Evolutionary conservation across 2,113 vertebrate species (phyloP), one percentile per base, ranked within the genome.

Genomic region (Xenopus borealis): DNA sequence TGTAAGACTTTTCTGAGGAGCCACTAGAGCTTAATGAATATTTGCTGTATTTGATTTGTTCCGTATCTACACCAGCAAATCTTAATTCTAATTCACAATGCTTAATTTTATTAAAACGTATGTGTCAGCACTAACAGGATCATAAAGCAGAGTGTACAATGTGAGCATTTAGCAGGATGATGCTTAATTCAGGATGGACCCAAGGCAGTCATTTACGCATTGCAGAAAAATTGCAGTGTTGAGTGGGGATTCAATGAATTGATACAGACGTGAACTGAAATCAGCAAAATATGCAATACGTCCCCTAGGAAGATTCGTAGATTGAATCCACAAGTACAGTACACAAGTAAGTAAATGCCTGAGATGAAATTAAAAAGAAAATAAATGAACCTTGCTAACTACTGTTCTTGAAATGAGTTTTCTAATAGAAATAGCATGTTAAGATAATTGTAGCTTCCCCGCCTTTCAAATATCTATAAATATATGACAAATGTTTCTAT

Each of bases 161-260:
- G 18, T n/a, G 30, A 67, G 53, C 64, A 40, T 33, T 69, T 58
- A 61, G 57, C 40, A 58, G 62, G 16, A 59, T 67, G 23, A 68
- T 58, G 45, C 16, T 10, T 61, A 12, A 68, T 75, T 75, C 66
- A 8, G 50, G 23, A 62, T 52, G 67, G 59, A 62, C 65, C 64
- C 64, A 75, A 68, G 45, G 66, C 19, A 67, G 23, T 58, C 53
- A 61, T 75, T 68, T 68, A 61, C 10, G 46, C 23, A 40, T 61
- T n/a, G 64, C 53, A 18, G 72, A 75, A 75, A 75, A 68, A 68
- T 75, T 75, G 65, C 72, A 62, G 61, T 50, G 65, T 68, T 68
- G 23, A 50, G 20, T 68, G 59, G 72, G 72, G 57, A 75, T 68
- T 75, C 19, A 52, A 13, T 17, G 23, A 68, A 62, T 62, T 47